Conservation (phyloP, 2,888 invertebrate species). For the Tetragnatha montana region DNA sequence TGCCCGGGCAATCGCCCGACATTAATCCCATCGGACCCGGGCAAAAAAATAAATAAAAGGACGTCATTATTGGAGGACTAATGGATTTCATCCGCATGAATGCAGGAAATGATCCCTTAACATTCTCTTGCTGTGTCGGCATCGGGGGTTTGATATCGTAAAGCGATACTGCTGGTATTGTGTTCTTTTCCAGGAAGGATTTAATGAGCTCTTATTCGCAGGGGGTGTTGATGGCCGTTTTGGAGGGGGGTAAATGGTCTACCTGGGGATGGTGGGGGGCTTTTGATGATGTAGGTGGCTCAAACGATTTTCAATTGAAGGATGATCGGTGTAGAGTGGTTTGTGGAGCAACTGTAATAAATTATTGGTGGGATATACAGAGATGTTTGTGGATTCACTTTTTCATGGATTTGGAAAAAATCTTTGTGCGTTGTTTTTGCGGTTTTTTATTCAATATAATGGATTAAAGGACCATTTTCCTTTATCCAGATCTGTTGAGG, state of each 20-base stretch:
- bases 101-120: slow-evolving; percentile 3
- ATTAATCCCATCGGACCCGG: slow-evolving; percentile 20
- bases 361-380: too few species aligned
- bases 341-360: neutral
- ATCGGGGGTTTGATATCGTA: neutral
- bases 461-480: too few species aligned
- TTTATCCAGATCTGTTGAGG: too few species aligned
- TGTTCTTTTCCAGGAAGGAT: neutral
- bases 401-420: too few species aligned
- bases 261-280: neutral
- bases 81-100: slow-evolving; percentile 22
- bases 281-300: too few species aligned
- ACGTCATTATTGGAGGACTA: slow-evolving; percentile 25
- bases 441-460: too few species aligned
- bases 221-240: neutral
- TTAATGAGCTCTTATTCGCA: neutral
- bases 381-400: too few species aligned
- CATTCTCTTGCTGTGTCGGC: neutral
- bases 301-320: too few species aligned
- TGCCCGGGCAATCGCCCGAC: slow-evolving; percentile 17
- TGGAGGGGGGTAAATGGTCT: neutral
- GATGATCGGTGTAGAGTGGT: neutral
- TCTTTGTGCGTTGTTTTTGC: too few species aligned
- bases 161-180: neutral
- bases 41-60: neutral